Percentiles rank a stretch among this genome's conserved stretches.
Evolutionary conservation across 1,140 invertebrate species (phyloP).

Genomic region (Tenebrio molitor): DNA sequence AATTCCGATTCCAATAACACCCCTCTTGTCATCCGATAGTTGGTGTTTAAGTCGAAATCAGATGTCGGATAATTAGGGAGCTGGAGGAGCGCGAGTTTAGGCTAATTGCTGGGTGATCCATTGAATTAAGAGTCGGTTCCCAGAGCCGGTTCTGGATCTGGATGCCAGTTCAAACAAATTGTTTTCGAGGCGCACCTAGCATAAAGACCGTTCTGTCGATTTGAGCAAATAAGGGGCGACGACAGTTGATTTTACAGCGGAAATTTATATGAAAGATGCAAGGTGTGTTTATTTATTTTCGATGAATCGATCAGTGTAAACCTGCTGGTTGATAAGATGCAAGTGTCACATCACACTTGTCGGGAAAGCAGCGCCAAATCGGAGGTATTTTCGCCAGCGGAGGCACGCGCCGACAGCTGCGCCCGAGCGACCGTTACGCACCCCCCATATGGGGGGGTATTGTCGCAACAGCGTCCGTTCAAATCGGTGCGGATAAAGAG

Average conservation of each 20-base stretch:
- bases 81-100: too few relatives aligned
- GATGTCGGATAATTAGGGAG: background rate
- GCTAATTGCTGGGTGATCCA: too few relatives aligned
- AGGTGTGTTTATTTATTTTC: conserved; percentile 23
- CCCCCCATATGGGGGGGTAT: conserved; percentile 1
- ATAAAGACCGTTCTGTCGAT: conserved; percentile 5
- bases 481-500: background rate
- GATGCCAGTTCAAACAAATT: too few relatives aligned
- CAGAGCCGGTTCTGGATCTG: too few relatives aligned
- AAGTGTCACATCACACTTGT: conserved; percentile 18
- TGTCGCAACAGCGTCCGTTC: background rate
- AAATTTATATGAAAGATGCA: background rate
- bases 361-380: background rate
- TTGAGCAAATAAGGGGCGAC: conserved; percentile 15
- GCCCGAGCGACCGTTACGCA: conserved; percentile 54
- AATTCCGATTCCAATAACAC: background rate
- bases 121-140: too few relatives aligned
- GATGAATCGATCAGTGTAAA: background rate
- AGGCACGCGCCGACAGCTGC: conserved; percentile 57
- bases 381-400: conserved; percentile 5
- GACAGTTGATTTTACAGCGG: background rate
- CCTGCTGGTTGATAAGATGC: conserved; percentile 18
- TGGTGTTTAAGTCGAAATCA: conserved; percentile 5
- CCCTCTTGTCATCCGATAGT: conserved; percentile 11
- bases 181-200: background rate